Percentiles rank a stretch among this genome's conserved stretches.
Evolutionary conservation across 2,888 invertebrate species (phyloP).

Genomic region (Pachydiplax longipennis): DNA sequence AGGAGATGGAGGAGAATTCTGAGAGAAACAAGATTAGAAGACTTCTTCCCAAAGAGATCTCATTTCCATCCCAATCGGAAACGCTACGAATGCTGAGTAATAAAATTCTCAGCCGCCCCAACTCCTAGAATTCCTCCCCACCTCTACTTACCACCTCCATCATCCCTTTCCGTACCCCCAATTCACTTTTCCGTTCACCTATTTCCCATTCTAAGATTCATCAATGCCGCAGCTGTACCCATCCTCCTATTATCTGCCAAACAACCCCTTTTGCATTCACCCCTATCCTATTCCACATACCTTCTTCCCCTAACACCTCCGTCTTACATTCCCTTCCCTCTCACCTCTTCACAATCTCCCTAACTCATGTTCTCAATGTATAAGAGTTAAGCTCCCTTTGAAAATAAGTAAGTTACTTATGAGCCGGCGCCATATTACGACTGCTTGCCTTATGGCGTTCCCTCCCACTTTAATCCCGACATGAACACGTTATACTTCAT

Average conservation of each 20-base stretch:
- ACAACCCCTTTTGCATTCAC: no score
- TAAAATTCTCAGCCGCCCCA: constrained; percentile 6
- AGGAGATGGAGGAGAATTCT: not conserved
- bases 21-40: not conserved
- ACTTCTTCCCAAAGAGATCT: constrained; percentile 22
- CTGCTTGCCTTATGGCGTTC: no score
- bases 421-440: no score
- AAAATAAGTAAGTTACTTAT: no score
- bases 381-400: no score
- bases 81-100: constrained; percentile 28
- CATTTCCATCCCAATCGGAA: constrained; percentile 42
- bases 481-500: no score
- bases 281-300: no score
- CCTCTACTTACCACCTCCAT: not conserved
- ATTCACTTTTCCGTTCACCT: not conserved
- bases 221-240: not conserved
- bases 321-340: not conserved
- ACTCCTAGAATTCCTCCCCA: not conserved
- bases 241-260: not conserved
- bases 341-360: not conserved
- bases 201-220: not conserved
- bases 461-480: no score
- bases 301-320: no score
- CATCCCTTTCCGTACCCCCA: not conserved
- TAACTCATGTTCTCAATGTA: no score